Evolutionary conservation across 2,113 vertebrate genomes (phyloP).

Genomic region (Picathartes gymnocephalus): DNA sequence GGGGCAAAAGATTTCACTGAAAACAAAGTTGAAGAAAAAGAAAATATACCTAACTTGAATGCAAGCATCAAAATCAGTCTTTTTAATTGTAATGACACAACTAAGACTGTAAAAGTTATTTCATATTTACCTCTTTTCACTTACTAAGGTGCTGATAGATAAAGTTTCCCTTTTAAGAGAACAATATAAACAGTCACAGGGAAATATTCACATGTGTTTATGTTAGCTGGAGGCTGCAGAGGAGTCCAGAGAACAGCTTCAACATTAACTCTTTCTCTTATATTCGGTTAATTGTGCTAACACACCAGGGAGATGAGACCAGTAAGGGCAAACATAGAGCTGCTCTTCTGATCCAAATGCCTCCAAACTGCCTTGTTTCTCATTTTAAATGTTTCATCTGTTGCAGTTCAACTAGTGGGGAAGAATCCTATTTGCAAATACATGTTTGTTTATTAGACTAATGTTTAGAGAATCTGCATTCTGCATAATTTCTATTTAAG

Average conservation of each 20-base stretch:
- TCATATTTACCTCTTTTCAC: constrained; percentile 33
- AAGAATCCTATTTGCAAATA: neutral
- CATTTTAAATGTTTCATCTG: neutral
- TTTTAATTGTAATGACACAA: neutral
- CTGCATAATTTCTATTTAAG: neutral
- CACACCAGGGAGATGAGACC: neutral
- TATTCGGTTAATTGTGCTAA: neutral
- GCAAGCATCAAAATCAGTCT: neutral
- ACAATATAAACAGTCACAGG: constrained; percentile 41
- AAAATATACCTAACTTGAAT: neutral
- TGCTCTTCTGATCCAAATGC: neutral
- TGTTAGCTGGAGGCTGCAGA: constrained; percentile 47
- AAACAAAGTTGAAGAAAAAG: neutral
- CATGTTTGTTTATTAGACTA: neutral
- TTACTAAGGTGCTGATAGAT: constrained; percentile 43
- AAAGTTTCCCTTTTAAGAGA: constrained; percentile 66
- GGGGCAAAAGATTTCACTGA: neutral
- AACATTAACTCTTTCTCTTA: neutral
- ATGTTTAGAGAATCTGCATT: neutral
- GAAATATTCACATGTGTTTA: constrained; percentile 63
- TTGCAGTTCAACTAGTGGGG: neutral
- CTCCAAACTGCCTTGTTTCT: neutral
- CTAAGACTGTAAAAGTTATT: constrained; percentile 4
- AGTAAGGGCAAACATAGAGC: neutral
- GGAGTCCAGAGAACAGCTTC: neutral